Base-by-base conservation (phyloP, 2,113 vertebrate species). In the Parotia lawesii region DNA sequence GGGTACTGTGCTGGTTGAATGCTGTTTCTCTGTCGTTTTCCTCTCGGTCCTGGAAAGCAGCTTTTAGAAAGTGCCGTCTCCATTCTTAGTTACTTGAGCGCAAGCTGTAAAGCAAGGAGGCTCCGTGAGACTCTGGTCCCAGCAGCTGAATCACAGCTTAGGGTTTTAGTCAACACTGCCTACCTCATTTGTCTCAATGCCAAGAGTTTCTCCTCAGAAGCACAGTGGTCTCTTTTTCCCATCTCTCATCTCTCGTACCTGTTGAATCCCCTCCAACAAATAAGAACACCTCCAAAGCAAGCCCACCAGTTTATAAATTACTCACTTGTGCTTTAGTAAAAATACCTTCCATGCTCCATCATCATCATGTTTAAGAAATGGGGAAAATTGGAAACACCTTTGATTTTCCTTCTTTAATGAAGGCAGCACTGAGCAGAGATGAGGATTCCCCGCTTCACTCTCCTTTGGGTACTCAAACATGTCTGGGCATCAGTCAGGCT, bases 51-150 rank as follows among this genome's bases (percentile, higher is more conserved):
- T 75, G 61, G 51, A 82, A 60, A 64, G 57, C n/a, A 50, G 70
- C 27, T 74, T 87, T 78, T 57, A 58, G 57, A 56, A 92, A 77
- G 56, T 8, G 8, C 35, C 2, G 0, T 75, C 27, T 85, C 19
- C 3, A 0, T 70, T 57, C 54, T 76, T 27, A 28, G 40, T 48
- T 81, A 31, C 0, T 0, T 2, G 28, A 93, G 75, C 0, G 0
- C 67, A 60, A 60, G 75, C 62, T 73, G 33, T 80, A 20, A 31
- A 83, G n/a, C 31, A 51, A 53, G 69, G 77, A 77, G 64, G 27
- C n/a, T 77, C 29, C 38, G 5, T 29, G 56, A 50, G 44, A 54
- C 47, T 71, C 29, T 48, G 75, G 58, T 89, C 62, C 50, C 74
- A 90, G 54, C 87, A 66, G 47, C 44, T 93, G 61, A 80, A 83